Conservation (phyloP, 2,113 vertebrate genomes). For the Tiliqua scincoides region DNA sequence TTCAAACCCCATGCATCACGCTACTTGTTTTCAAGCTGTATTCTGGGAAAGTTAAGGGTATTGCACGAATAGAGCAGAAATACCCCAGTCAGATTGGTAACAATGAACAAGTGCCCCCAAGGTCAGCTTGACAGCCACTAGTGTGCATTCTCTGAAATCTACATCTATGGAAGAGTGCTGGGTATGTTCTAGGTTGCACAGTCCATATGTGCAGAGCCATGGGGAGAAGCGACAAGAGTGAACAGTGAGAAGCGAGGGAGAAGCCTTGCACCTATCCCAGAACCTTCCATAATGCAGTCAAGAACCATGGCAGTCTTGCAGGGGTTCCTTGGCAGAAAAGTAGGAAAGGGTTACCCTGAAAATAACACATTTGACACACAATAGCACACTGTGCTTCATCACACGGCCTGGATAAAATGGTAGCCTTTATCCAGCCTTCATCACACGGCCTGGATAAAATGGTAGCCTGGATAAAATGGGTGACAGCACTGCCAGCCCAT, state of each 20-base stretch:
- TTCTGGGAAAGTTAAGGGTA: not conserved
- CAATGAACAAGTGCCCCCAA: not conserved
- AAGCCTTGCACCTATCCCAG: not conserved
- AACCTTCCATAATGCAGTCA: not conserved
- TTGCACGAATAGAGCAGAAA: not conserved
- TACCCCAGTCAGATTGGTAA: not conserved
- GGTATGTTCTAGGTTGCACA: not conserved
- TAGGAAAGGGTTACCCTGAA: not conserved
- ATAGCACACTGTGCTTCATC: no score
- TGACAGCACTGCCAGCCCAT: no score
- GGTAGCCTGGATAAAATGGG: no score
- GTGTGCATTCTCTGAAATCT: not conserved
- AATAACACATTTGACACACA: no score
- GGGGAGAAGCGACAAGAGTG: not conserved
- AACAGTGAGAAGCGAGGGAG: not conserved
- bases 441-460: no score
- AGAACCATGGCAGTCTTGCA: not conserved
- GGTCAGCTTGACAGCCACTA: not conserved
- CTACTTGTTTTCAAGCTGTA: not conserved
- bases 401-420: no score
- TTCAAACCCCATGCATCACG: not conserved
- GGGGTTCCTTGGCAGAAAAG: not conserved
- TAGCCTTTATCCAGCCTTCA: no score
- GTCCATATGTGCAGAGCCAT: no score
- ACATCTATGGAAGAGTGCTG: not conserved